A percentile compares a stretch with the other conserved stretches of the same genome.
Conservation (phyloP, 2,797 vertebrate species). For the Picus viridis region DNA sequence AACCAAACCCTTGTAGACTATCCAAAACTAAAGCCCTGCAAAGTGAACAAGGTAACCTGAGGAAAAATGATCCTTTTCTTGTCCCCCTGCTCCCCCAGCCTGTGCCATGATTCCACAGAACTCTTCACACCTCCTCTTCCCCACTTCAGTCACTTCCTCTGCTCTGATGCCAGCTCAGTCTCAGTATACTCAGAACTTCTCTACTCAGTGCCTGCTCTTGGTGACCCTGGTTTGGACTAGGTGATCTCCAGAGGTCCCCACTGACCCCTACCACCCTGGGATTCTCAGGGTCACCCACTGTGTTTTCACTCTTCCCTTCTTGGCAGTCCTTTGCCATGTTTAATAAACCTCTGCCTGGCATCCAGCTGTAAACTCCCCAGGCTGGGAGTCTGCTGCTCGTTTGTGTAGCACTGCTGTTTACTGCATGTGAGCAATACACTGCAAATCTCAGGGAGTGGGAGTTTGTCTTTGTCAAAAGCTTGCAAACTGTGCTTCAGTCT, state of each 20-base stretch:
- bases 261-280: too few species aligned
- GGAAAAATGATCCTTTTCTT: constrained; percentile 7
- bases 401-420: background rate
- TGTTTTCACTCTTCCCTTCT: background rate
- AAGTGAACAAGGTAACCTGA: constrained; percentile 69
- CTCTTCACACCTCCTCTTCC: background rate
- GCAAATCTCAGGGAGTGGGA: background rate
- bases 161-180: background rate
- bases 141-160: background rate
- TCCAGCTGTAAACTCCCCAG: background rate
- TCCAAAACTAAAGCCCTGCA: constrained; percentile 68
- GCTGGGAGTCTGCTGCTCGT: background rate
- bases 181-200: background rate
- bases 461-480: background rate
- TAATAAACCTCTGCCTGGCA: background rate
- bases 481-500: background rate
- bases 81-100: background rate
- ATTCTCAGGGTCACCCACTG: background rate
- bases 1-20: constrained; percentile 82
- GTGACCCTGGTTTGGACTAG: too few species aligned
- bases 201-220: too few species aligned
- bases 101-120: background rate
- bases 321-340: background rate
- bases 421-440: background rate
- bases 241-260: too few species aligned